phyloP scores from a whole-genome alignment of 2,888 invertebrate genomes.

The Zootermopsis nevadensis region DNA sequence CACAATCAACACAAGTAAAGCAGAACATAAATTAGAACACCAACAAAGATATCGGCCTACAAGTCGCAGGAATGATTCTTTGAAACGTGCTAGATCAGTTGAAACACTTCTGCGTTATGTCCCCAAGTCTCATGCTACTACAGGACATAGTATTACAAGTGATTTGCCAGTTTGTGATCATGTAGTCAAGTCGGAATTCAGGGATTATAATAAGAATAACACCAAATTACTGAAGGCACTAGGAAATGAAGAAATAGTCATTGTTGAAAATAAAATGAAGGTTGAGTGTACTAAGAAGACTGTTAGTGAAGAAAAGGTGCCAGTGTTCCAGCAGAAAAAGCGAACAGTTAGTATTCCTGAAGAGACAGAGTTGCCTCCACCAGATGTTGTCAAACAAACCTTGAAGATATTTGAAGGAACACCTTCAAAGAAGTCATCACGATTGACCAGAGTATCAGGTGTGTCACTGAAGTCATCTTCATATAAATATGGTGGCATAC shows the following conservation, averaged over 20 bases:
- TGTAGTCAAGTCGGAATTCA: constrained; percentile 8
- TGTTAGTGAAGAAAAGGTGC: constrained; percentile 37
- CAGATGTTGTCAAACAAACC: constrained; percentile 88
- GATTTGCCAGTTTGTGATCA: constrained; percentile 21
- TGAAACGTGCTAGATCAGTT: constrained; percentile 88
- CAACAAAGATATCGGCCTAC: constrained; percentile 52
- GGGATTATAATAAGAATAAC: constrained; percentile 42
- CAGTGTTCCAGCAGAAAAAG: constrained; percentile 42
- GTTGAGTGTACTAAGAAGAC: constrained; percentile 36
- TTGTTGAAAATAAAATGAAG: constrained; percentile 57
- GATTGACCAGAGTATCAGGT: constrained; percentile 63
- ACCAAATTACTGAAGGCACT: constrained; percentile 49
- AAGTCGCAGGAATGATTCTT: constrained; percentile 69
- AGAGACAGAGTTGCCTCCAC: constrained; percentile 85
- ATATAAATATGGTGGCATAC: constrained; percentile 10
- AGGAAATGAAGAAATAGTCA: constrained; percentile 58
- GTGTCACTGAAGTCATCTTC: constrained; percentile 57
- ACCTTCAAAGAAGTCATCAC: constrained; percentile 9
- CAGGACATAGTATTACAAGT: constrained; percentile 5
- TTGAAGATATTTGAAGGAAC: constrained; percentile 83
- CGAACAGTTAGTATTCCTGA: constrained; percentile 65
- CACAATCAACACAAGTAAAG: constrained; percentile 37
- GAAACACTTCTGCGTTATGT: constrained; percentile 77
- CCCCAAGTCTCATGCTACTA: constrained; percentile 26
- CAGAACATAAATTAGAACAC: constrained; percentile 42